phyloP scores from a whole-genome alignment of 1,140 invertebrate species.

The Conus ventricosus region DNA sequence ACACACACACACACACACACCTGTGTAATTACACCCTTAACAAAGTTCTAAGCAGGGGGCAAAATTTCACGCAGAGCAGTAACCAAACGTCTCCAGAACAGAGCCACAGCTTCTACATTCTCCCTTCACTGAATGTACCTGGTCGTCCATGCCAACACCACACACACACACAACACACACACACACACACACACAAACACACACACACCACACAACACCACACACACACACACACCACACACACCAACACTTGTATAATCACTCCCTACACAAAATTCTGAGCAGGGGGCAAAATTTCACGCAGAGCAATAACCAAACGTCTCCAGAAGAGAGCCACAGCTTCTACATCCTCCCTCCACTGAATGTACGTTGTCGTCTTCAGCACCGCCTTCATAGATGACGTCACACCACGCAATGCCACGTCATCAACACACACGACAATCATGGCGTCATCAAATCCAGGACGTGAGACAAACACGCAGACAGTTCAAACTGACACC shows the following conservation, averaged over 20 bases:
- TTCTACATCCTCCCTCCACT: slow-evolving; percentile 11
- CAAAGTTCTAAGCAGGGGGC: neutral
- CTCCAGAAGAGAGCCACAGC: slow-evolving; percentile 24
- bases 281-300: neutral
- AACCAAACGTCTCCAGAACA: slow-evolving; percentile 23
- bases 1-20: too few relatives aligned
- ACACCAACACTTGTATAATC: too few relatives aligned
- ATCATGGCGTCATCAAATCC: slow-evolving; percentile 33
- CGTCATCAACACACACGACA: slow-evolving; percentile 41
- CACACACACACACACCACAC: too few relatives aligned
- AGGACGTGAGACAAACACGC: slow-evolving; percentile 42
- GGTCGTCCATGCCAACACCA: too few relatives aligned
- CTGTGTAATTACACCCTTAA: neutral
- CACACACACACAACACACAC: too few relatives aligned
- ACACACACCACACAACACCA: too few relatives aligned
- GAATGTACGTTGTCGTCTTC: slow-evolving; percentile 35
- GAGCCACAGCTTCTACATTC: neutral
- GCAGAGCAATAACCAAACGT: slow-evolving; percentile 5
- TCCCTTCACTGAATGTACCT: slow-evolving; percentile 34
- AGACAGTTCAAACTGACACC: slow-evolving; percentile 73
- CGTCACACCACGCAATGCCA: slow-evolving; percentile 33
- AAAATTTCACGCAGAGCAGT: slow-evolving; percentile 17
- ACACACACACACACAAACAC: too few relatives aligned
- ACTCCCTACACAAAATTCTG: neutral
- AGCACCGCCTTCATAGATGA: slow-evolving; percentile 26